These are phyloP conservation scores for Cebidichthys violaceus DNA, from an alignment of 2,113 vertebrate genomes.

Conservation along the genomic window DNA sequence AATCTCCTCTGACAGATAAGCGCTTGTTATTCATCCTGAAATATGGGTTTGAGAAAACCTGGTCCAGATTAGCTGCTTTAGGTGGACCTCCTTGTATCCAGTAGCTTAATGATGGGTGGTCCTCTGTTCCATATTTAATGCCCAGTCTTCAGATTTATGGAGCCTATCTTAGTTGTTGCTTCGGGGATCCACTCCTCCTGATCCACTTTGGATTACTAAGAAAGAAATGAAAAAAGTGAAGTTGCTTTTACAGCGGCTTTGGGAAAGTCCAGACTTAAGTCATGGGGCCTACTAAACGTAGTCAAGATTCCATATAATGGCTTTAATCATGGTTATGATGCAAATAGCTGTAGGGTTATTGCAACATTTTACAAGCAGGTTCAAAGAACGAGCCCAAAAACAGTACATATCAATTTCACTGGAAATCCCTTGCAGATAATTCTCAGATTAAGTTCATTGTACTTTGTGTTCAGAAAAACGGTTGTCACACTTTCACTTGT, in stretches of 20 bases:
- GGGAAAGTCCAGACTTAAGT: slow-evolving; percentile 61
- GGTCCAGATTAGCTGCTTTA: slow-evolving; percentile 19
- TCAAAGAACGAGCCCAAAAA: slow-evolving; percentile 43
- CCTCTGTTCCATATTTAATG: slow-evolving; percentile 39
- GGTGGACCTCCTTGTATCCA: slow-evolving; percentile 31
- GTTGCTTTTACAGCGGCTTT: slow-evolving; percentile 18
- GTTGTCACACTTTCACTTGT: neutral
- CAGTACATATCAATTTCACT: slow-evolving; percentile 33
- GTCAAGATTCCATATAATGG: slow-evolving; percentile 21
- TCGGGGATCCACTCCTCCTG: slow-evolving; percentile 30
- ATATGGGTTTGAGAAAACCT: slow-evolving; percentile 41
- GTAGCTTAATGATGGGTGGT: slow-evolving; percentile 53
- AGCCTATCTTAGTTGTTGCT: slow-evolving; percentile 32
- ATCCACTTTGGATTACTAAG: slow-evolving; percentile 51
- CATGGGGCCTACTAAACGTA: neutral
- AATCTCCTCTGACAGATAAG: slow-evolving; percentile 24
- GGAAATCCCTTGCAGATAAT: slow-evolving; percentile 44
- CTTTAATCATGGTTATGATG: slow-evolving; percentile 22
- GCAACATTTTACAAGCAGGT: slow-evolving; percentile 20
- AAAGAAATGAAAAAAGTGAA: slow-evolving; percentile 48
- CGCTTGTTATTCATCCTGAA: slow-evolving; percentile 31
- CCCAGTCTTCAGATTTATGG: slow-evolving; percentile 15
- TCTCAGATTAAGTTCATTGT: slow-evolving; percentile 35
- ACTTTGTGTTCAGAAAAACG: slow-evolving; percentile 21
- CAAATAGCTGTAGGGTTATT: slow-evolving; percentile 36